phyloP scores from a whole-genome alignment of 2,113 vertebrate species.

The Vimba vimba region DNA sequence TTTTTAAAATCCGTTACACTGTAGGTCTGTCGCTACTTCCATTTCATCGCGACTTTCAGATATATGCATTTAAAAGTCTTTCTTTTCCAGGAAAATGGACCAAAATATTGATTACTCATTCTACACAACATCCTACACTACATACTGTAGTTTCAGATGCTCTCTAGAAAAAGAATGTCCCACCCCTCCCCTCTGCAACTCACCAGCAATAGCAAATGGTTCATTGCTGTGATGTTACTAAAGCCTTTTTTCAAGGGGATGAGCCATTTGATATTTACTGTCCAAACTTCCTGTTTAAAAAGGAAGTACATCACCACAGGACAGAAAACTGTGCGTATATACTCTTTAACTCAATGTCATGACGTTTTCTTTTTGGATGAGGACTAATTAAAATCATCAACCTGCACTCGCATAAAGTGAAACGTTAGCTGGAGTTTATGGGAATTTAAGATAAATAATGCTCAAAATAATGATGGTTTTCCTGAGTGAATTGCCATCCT shows the following conservation, averaged over 20 bases:
- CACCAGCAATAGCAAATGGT: background rate
- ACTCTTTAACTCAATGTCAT: background rate
- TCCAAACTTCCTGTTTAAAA: background rate
- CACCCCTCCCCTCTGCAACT: background rate
- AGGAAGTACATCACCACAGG: background rate
- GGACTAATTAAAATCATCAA: slow-evolving; percentile 20
- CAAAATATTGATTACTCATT: background rate
- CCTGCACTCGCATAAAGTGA: slow-evolving; percentile 12
- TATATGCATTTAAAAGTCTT: background rate
- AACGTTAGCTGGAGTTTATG: slow-evolving; percentile 33
- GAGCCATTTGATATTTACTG: background rate
- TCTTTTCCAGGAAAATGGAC: background rate
- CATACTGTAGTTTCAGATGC: background rate
- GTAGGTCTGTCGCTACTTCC: background rate
- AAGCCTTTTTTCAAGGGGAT: background rate
- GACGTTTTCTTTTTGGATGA: slow-evolving; percentile 9
- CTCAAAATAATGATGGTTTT: slow-evolving; percentile 48
- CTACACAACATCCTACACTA: background rate
- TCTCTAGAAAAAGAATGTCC: background rate
- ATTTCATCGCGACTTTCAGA: background rate
- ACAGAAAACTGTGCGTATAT: background rate
- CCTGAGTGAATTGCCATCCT: slow-evolving; percentile 53
- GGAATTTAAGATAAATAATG: slow-evolving; percentile 53
- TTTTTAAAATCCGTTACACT: too few relatives aligned
- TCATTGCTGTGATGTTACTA: background rate